A percentile compares a stretch with the other conserved stretches of the same genome.
Evolutionary conservation across 30 jellyfish, hydroid and myxozoan genomes (phyloP).

Genomic region (Aurelia coerulea): DNA sequence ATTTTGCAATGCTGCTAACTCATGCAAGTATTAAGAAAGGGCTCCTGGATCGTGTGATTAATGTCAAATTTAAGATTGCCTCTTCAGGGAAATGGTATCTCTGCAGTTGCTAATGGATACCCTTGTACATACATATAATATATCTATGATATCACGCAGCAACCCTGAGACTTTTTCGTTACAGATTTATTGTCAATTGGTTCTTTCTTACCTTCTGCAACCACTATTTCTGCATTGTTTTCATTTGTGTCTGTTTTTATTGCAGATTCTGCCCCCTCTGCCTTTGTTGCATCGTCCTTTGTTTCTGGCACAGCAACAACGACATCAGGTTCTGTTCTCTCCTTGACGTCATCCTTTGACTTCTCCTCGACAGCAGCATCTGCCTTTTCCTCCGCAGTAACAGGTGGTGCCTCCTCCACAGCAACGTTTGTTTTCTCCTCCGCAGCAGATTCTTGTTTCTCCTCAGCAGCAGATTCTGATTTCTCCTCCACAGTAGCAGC

Average conservation of each 20-base stretch:
- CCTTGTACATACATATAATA: no score
- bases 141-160: slow-evolving; percentile 41
- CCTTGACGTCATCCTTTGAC: neutral
- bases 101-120: no score
- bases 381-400: neutral
- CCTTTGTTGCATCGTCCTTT: slow-evolving; percentile 2
- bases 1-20: no score
- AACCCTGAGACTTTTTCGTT: slow-evolving; percentile 38
- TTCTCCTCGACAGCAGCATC: neutral
- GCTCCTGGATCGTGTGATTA: no score
- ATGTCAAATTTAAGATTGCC: no score
- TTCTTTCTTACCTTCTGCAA: slow-evolving; percentile 27
- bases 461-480: no score
- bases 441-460: no score
- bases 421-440: no score
- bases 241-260: neutral
- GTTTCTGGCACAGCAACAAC: neutral
- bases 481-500: no score
- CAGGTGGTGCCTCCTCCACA: no score
- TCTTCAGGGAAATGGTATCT: no score
- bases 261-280: slow-evolving; percentile 34
- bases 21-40: no score
- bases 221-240: slow-evolving; percentile 2
- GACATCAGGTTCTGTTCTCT: neutral
- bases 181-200: slow-evolving; percentile 11